These are phyloP conservation scores for Sussaba pulchella DNA, from an alignment of 2,888 invertebrate genomes.

Conservation along the genomic window DNA sequence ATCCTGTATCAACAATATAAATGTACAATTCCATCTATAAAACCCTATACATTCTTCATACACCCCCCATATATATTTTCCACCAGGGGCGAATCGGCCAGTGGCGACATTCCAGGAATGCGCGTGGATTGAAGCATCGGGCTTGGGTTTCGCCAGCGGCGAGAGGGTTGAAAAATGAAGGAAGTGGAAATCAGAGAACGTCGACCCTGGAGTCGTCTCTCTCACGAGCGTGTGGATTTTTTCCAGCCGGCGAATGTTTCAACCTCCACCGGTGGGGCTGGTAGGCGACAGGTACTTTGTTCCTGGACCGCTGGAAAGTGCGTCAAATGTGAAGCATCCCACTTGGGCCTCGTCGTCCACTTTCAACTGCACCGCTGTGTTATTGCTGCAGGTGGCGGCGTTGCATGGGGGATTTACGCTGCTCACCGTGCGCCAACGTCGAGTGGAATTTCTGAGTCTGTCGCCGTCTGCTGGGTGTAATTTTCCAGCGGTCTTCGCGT, in stretches of 20 bases:
- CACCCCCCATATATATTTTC: no score
- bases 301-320: conserved; percentile 59
- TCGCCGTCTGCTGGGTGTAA: conserved; percentile 47
- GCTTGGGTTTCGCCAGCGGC: conserved; percentile 3
- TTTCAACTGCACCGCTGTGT: conserved; percentile 64
- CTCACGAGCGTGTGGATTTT: conserved; percentile 44
- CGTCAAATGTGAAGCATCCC: conserved; percentile 67
- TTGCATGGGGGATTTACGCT: no score
- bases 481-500: conserved; percentile 31
- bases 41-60: no score
- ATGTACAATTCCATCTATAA: no score
- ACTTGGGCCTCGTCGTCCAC: conserved; percentile 69
- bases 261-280: conserved; percentile 6
- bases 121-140: background rate
- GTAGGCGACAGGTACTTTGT: conserved; percentile 76
- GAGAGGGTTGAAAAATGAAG: conserved; percentile 32
- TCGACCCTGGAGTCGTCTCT: conserved; percentile 22
- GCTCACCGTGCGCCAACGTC: background rate
- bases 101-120: background rate
- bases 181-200: conserved; percentile 31
- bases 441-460: conserved; percentile 17
- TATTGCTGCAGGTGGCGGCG: background rate
- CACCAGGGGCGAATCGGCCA: conserved; percentile 5
- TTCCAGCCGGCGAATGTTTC: conserved; percentile 8
- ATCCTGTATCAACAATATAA: no score